A percentile compares a stretch with the other conserved stretches of the same genome.
Conservation (phyloP, 2,797 vertebrate genomes). For the Epinephelus awoara region DNA sequence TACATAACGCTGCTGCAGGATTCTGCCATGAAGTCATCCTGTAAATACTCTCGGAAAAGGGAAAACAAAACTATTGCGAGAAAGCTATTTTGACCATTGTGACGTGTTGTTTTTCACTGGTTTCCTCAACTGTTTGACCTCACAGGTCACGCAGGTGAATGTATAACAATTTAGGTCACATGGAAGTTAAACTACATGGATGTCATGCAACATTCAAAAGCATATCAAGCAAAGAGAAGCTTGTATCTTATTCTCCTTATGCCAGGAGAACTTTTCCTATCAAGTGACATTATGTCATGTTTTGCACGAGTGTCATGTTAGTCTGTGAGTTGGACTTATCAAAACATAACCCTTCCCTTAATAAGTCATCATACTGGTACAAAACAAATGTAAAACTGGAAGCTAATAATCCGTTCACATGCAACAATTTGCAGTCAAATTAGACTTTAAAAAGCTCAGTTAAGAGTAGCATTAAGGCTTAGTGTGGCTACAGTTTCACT, state of each 20-base stretch:
- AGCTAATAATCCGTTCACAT: neutral
- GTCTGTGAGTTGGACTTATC: neutral
- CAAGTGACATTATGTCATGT: neutral
- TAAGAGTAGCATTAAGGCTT: neutral
- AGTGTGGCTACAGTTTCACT: neutral
- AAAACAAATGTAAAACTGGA: neutral
- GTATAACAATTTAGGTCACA: neutral
- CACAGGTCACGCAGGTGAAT: neutral
- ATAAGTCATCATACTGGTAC: too few species aligned
- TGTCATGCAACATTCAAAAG: neutral
- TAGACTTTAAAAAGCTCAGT: neutral
- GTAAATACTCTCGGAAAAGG: neutral
- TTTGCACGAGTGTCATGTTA: neutral
- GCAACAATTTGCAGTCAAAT: neutral
- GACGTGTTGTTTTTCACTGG: neutral
- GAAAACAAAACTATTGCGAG: neutral
- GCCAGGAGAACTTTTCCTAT: neutral
- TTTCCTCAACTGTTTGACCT: neutral
- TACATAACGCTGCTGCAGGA: slow-evolving; percentile 71
- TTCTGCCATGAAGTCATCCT: slow-evolving; percentile 31
- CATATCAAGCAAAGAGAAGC: neutral
- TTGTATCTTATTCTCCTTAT: neutral
- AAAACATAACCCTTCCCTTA: neutral
- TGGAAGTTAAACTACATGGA: neutral
- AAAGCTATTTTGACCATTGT: neutral